Evolutionary conservation across 2,797 vertebrate genomes (phyloP).

Genomic region (Euthynnus affinis): DNA sequence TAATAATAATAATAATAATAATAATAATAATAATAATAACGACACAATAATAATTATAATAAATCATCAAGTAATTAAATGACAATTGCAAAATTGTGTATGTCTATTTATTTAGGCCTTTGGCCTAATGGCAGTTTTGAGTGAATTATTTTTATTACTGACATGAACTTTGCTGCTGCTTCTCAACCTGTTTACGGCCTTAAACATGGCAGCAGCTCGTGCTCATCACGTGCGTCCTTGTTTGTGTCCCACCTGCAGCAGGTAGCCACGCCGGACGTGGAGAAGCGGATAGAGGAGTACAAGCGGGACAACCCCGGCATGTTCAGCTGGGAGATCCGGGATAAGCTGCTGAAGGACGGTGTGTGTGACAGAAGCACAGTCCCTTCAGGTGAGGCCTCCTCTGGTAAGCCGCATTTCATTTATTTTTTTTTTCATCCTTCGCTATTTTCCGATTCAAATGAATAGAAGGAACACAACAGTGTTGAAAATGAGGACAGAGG

Average conservation of each 20-base stretch:
- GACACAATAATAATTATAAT: neutral
- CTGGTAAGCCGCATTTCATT: constrained; percentile 81
- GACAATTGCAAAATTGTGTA: too few relatives aligned
- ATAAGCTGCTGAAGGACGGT: constrained; percentile 94
- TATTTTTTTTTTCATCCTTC: constrained; percentile 27
- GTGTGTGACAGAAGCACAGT: constrained; percentile 95
- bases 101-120: too few relatives aligned
- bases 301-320: constrained; percentile 95
- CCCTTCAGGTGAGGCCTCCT: constrained; percentile 95
- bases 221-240: constrained; percentile 7
- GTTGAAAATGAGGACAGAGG: neutral
- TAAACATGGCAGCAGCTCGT: neutral
- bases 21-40: neutral
- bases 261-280: constrained; percentile 95
- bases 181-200: neutral
- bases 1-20: neutral
- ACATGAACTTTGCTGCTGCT: too few relatives aligned
- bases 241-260: constrained; percentile 87
- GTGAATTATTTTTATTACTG: too few relatives aligned
- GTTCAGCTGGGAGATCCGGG: constrained; percentile 99
- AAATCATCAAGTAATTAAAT: too few relatives aligned
- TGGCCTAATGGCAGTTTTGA: too few relatives aligned
- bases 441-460: neutral
- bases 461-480: neutral
- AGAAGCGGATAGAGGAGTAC: constrained; percentile 97